Conservation (phyloP, 1,140 invertebrate species). For the Aphidius ervi region DNA sequence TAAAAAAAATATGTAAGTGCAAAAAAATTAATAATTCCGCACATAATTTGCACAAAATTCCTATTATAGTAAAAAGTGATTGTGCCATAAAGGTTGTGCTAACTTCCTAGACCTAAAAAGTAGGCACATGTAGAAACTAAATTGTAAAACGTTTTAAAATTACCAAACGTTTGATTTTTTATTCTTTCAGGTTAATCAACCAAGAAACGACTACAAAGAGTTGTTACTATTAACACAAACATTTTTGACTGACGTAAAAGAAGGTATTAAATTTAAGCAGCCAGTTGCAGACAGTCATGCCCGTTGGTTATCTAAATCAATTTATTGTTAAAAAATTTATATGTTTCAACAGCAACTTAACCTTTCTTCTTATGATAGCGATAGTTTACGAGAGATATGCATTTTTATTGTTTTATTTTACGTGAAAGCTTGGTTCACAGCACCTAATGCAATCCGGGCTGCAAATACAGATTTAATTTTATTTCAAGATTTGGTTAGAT, state of each 20-base stretch:
- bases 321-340: conserved; percentile 4
- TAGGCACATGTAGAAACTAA: too few species aligned
- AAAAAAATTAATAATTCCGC: too few species aligned
- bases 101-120: too few species aligned
- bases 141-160: too few species aligned
- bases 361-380: background rate
- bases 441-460: background rate
- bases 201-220: background rate
- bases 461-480: conserved; percentile 3
- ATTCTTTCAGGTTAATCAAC: background rate
- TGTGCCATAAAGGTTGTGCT: too few species aligned
- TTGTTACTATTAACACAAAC: background rate
- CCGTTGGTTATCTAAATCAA: background rate
- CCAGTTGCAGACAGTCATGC: conserved; percentile 2
- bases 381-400: conserved; percentile 6
- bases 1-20: too few species aligned
- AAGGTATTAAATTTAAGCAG: conserved; percentile 1
- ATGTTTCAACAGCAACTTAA: conserved; percentile 2
- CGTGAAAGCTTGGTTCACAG: conserved; percentile 2
- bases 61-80: too few species aligned
- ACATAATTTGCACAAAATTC: too few species aligned
- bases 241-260: conserved; percentile 1
- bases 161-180: too few species aligned
- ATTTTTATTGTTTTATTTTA: conserved; percentile 10
- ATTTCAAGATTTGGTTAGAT: background rate